phyloP scores from a whole-genome alignment of 2,113 vertebrate genomes.

The Psilopsiagon aymara region DNA sequence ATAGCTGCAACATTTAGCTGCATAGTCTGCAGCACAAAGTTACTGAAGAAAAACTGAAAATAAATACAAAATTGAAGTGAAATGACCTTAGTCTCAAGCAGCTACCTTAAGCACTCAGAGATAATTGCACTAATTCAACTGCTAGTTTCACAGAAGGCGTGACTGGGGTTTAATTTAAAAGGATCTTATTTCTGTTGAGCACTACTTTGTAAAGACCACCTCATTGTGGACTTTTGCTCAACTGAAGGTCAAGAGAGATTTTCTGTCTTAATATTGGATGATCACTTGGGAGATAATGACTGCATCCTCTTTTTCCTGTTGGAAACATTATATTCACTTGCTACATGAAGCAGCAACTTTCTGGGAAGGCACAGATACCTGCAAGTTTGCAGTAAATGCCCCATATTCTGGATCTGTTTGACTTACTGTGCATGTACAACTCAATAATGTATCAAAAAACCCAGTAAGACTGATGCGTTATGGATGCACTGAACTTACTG shows the following conservation, averaged over 20 bases:
- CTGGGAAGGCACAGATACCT: not conserved
- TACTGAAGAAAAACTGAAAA: not conserved
- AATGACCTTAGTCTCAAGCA: not conserved
- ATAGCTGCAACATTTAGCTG: fast-evolving
- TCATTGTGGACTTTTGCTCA: not conserved
- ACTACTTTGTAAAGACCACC: not conserved
- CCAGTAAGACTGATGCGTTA: not conserved
- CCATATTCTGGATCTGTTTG: not conserved
- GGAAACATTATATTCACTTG: not conserved
- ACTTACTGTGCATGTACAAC: not conserved
- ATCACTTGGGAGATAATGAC: not conserved
- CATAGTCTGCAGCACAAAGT: fast-evolving
- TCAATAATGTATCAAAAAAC: not conserved
- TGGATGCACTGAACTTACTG: not conserved
- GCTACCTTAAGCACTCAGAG: not conserved
- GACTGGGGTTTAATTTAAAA: not conserved
- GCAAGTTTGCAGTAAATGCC: not conserved
- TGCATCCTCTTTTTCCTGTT: not conserved
- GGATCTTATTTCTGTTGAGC: not conserved
- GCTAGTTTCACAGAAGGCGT: not conserved
- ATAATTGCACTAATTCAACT: not conserved
- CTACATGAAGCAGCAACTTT: not conserved
- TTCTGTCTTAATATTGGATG: not conserved
- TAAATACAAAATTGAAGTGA: not conserved
- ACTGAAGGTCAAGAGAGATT: not conserved